Base-by-base conservation (phyloP, 2,113 vertebrate genomes). In the Chunga burmeisteri region DNA sequence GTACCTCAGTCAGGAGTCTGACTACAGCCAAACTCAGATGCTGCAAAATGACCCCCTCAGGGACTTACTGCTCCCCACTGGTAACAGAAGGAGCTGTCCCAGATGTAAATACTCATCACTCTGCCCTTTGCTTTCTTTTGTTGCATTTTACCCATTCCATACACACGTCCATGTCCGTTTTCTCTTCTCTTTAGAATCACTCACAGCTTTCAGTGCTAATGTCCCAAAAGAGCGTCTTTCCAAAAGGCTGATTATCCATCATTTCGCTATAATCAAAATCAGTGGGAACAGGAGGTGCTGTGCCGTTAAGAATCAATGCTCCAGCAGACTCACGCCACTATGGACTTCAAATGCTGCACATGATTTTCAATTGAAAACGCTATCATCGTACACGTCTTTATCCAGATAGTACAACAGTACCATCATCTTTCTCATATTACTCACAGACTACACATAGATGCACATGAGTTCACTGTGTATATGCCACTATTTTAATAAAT, bases 221-320 rank as follows among this genome's bases (percentile, higher is more conserved):
- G 10, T 65, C 83, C 62, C 40, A 38, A 27, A 23, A 29, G 4
- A 80, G 44, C 83, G 29, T 4, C 72, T 42, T 68, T 74, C 77
- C 87, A 58, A 46, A 86, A 38, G 32, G 68, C 67, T 77, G 63
- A 78, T 52, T n/a, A 66, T 10, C 86, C 80, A 55, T 68, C 68
- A 23, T 27, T 47, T 26, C 1, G 0, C 50, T 32, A 0, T 4
- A 11, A 62, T 14, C 53, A 65, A 4, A n/a, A 62, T 8, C 81
- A 58, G 50, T 2, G 50, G 86, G 67, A 86, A 53, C 53, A 75
- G 72, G 29, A 87, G 73, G 20, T 53, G 55, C 83, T 50, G 29
- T 46, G 73, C 68, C 46, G 50, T 59, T 23, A 38, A 55, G 17
- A 74, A 80, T 38, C 78, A 65, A 16, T 6, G 52, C 61, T 70